Evolutionary conservation across 2,888 invertebrate genomes (phyloP), one percentile per base, ranked within the genome.

Genomic region (Vanessa cardui): DNA sequence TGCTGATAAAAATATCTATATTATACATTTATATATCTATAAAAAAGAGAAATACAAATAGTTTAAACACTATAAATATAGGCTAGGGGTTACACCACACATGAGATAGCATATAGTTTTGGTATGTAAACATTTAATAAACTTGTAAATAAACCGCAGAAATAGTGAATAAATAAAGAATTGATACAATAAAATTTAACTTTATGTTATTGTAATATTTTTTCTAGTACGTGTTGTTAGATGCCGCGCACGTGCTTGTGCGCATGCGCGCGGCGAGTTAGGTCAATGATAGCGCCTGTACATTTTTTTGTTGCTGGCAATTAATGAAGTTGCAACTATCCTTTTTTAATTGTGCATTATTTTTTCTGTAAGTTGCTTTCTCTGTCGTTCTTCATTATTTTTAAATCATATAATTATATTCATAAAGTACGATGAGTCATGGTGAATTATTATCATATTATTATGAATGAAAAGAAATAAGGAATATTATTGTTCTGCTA

Each of bases 401-500:
- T 89, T 88, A 88, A 91, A 92, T 89, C 88, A 91, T 91, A 92
- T 91, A 91, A 90, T 90, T 91, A 91, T 90, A 90, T 90, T 88
- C 88, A 88, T 90, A 89, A 88, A 89, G 85, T 90, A 86, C 87
- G 90, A 90, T 88, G 90, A 92, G 92, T 92, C 92, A 86, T 82
- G 86, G 85, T 85, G 86, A 84, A 85, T 85, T 86, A 85, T 85
- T 85, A 85, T 86, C 86, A 92, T 88, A 92, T 92, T 91, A 91
- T 90, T 90, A 92, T 90, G 91, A 91, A 91, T 91, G 90, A 90
- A 89, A 92, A 91, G 88, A 92, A 92, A 92, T 92, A 92, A 92
- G 91, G 91, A 92, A 92, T 92, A 92, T 92, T 92, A 92, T 92
- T 92, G 92, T 92, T 92, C 92, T 89, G 92, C 92, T 92, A 92